Base-by-base conservation (phyloP, 2,797 vertebrate species). In the Poeciliopsis presidionis region DNA sequence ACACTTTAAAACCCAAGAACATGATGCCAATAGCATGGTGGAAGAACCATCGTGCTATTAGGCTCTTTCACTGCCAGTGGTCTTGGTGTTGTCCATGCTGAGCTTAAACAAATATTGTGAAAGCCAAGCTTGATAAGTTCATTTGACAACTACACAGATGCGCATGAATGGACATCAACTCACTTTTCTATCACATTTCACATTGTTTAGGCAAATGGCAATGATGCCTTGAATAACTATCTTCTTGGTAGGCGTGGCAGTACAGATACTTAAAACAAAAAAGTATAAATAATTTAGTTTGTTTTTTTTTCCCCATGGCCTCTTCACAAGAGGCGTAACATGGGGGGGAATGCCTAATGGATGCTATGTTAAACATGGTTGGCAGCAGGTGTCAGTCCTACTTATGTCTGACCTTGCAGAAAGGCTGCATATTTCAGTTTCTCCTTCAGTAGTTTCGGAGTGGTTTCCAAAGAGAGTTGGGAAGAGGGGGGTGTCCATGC, bases 351-450 rank as follows among this genome's bases (percentile, higher is more conserved):
- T 45, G 25, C 25, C 41, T 57, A 73, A 39, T 47, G 33, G 49
- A 55, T 73, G 36, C 53, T 76, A 73, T 83, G 84, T 88, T 84
- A 81, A 89, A 90, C 89, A 90, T 81, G 71, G 82, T 84, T 79
- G n/a, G 82, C 78, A 90, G 87, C 85, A 79, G 82, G 85, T 88
- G 84, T 89, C 86, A 71, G 82, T 80, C 82, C 78, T 78, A 72
- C 72, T 81, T 81, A 72, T 85, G 77, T 71, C 75, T 72, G 85
- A 90, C 89, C 86, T 91, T 88, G 88, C 72, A 7, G 81, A 88
- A 84, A 88, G 78, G 84, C 76, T 83, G 84, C 86, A 84, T 87
- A 86, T 91, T 92, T 91, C 85, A 83, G 72, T 92, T 91, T 91
- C 85, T 87, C 87, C 89, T 91, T 87, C 87, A 86, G 85, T 83